Evolutionary conservation across 2,113 vertebrate species (phyloP).

Genomic region (Leptosomus discolor): DNA sequence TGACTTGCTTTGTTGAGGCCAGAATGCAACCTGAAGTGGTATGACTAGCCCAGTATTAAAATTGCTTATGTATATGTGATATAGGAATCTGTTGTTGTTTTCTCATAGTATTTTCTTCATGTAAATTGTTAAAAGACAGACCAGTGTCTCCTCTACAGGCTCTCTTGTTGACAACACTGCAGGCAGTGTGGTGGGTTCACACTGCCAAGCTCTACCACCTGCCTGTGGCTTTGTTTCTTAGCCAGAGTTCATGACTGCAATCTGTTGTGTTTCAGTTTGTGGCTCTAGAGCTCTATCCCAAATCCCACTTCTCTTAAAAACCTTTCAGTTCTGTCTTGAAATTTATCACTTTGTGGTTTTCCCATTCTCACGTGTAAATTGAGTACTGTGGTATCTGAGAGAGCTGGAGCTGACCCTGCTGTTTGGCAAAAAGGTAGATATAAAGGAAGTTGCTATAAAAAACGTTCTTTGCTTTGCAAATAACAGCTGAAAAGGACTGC

Average conservation of each 20-base stretch:
- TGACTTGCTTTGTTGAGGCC: neutral
- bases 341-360: neutral
- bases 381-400: neutral
- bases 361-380: neutral
- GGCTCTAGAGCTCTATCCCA: neutral
- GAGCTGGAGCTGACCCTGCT: neutral
- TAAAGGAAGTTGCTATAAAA: conserved; percentile 5
- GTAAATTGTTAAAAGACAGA: neutral
- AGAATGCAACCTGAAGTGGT: neutral
- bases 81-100: neutral
- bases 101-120: neutral
- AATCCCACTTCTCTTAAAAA: neutral
- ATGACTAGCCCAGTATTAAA: neutral
- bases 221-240: conserved; percentile 48
- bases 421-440: neutral
- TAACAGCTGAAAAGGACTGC: neutral
- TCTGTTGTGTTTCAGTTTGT: conserved; percentile 24
- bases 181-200: neutral
- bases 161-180: neutral
- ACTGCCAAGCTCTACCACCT: conserved; percentile 32
- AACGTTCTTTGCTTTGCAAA: conserved; percentile 6
- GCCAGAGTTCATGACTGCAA: conserved; percentile 43
- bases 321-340: neutral
- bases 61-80: neutral
- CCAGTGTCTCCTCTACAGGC: neutral